A percentile compares a stretch with the other conserved stretches of the same genome.
Conservation (phyloP, 1,140 invertebrate genomes). For the Microplitis demolitor region DNA sequence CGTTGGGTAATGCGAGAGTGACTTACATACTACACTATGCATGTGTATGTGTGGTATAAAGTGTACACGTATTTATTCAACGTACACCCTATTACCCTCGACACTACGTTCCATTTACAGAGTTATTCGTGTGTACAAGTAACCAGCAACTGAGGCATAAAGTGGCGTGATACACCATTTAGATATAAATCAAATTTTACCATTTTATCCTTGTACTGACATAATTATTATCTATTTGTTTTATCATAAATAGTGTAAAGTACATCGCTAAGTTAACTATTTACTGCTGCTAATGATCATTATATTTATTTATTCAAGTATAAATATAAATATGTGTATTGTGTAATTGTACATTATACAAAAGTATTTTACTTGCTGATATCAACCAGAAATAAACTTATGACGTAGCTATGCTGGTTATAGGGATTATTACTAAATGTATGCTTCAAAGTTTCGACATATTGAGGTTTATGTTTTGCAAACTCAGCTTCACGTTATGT, state of each 20-base stretch:
- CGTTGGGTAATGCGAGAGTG: constrained; percentile 29
- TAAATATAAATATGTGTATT: too few species aligned
- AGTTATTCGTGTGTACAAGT: neutral
- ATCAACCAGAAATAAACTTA: too few species aligned
- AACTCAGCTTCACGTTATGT: neutral
- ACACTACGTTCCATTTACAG: neutral
- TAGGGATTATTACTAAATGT: neutral
- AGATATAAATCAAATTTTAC: constrained; percentile 28
- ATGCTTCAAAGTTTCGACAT: neutral
- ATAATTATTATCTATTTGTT: constrained; percentile 27
- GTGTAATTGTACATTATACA: neutral
- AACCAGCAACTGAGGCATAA: constrained; percentile 12
- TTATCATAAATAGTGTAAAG: constrained; percentile 17
- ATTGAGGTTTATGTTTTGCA: neutral
- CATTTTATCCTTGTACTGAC: constrained; percentile 17
- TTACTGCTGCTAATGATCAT: neutral
- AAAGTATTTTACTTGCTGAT: neutral
- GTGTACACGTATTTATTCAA: neutral
- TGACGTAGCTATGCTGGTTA: neutral
- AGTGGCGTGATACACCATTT: constrained; percentile 29
- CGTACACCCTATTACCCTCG: neutral
- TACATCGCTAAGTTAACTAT: neutral
- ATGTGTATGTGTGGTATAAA: too few species aligned
- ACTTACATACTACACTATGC: neutral
- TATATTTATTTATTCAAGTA: too few species aligned